Conservation (phyloP, 2,113 vertebrate genomes). For the Saccopteryx bilineata region DNA sequence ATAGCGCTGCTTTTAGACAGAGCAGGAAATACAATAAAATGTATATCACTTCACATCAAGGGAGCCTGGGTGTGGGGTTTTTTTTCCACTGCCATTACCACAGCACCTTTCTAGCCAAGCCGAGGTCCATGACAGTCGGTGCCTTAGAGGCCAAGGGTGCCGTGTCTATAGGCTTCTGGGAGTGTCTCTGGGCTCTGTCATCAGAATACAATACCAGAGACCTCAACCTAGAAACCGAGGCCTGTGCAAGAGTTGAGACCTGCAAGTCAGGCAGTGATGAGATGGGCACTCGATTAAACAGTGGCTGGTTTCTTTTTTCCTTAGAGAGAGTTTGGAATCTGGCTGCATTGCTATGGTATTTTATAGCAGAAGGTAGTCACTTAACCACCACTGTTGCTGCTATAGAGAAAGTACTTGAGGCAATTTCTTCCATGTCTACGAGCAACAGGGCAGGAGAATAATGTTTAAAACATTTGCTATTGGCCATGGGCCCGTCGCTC, state of each 20-base stretch:
- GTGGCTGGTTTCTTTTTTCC: background rate
- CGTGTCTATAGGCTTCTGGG: background rate
- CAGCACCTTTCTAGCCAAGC: accelerated
- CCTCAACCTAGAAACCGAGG: background rate
- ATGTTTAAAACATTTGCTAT: background rate
- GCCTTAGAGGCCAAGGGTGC: background rate
- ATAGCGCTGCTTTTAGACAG: background rate
- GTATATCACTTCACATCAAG: too few relatives aligned
- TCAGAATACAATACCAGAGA: background rate
- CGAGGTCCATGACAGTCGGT: background rate
- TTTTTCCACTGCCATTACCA: background rate
- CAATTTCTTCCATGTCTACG: background rate
- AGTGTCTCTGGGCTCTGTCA: background rate
- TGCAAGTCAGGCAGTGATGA: background rate
- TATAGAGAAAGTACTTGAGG: background rate
- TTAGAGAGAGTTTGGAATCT: too few relatives aligned
- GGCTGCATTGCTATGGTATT: background rate
- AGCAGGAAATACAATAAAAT: background rate
- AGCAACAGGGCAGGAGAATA: background rate
- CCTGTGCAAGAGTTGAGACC: background rate
- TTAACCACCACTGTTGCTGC: background rate
- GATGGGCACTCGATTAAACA: background rate
- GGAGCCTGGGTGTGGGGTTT: background rate
- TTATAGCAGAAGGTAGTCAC: background rate
- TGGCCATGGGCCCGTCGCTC: too few relatives aligned